Evolutionary conservation across 2,888 invertebrate genomes (phyloP), one percentile per base, ranked within the genome.

Genomic region (Acrobasis repandana): DNA sequence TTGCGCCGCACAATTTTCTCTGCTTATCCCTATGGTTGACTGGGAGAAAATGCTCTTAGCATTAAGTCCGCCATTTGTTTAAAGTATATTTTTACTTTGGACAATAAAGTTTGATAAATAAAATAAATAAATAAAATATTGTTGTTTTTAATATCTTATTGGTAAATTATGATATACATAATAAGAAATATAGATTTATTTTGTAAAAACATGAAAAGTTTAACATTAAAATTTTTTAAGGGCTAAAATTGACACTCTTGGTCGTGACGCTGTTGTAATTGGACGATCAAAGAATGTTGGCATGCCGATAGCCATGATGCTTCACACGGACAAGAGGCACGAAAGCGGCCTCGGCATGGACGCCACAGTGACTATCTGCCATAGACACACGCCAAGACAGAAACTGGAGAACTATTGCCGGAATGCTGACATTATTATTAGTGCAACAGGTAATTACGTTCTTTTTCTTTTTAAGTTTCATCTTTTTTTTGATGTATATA

Each of bases 261-360:
- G 98, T 1, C 96, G 96, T 73, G 97, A 97, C 81, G 96, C 97
- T 6, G 97, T 98, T 0, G 95, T 98, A 0, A 95, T 97, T 67
- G 98, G 98, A 1, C 93, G 98, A 60, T 98, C 98, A 0, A 98
- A 98, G 84, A 97, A 98, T 85, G 97, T 98, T 20, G 97, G 98
- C 0, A 93, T 98, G 90, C 98, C 98, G 0, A 96, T 98, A 63
- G 96, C 97, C 0, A 94, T 98, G 93, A 89, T 98, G 73, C 85
- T 98, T 58, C 96, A 96, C 79, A 95, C 96, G 3, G 97, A 97
- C 86, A 94, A 94, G 38, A 83, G 83, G 6, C 94, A 94, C 76
- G 95, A 96, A 78, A 95, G 94, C 51, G 87, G 90, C 0, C 88
- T 94, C 52, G 96, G 95, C 0, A 92, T 97, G 91, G 97, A 98